These are phyloP conservation scores for Tapera naevia DNA, from an alignment of 2,797 vertebrate genomes.

Conservation along the genomic window DNA sequence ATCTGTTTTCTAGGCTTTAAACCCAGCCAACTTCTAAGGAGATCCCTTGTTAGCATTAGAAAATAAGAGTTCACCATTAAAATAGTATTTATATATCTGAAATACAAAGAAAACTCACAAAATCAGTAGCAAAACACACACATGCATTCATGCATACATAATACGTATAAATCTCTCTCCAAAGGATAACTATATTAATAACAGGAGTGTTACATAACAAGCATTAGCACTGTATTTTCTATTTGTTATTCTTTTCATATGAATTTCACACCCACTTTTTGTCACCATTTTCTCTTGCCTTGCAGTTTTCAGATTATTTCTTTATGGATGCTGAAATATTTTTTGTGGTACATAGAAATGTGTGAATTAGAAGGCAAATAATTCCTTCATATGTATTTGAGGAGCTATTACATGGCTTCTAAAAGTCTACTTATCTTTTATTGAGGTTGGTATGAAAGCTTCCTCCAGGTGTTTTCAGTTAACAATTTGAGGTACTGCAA, in stretches of 20 bases:
- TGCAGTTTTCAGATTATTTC: not conserved
- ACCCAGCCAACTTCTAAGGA: not conserved
- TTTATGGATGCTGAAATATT: not conserved
- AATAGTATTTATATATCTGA: not conserved
- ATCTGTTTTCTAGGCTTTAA: not conserved
- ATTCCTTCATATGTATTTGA: not conserved
- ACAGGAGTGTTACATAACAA: not conserved
- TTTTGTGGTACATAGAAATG: not conserved
- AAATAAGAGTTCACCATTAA: not conserved
- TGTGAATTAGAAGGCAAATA: not conserved
- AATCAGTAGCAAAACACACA: not conserved
- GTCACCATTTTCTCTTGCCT: not conserved
- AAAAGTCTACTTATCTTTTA: not conserved
- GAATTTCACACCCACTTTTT: not conserved
- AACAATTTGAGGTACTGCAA: not conserved
- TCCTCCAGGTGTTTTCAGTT: not conserved
- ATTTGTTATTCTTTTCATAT: not conserved
- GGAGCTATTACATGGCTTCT: not conserved
- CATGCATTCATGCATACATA: not conserved
- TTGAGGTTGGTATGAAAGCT: not conserved
- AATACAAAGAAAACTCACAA: not conserved
- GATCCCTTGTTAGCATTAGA: not conserved
- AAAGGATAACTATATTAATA: not conserved
- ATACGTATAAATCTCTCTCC: not conserved
- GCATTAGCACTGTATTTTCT: not conserved